Evolutionary conservation across 2,797 vertebrate species (phyloP).

Genomic region (Onychomys leucogaster): DNA sequence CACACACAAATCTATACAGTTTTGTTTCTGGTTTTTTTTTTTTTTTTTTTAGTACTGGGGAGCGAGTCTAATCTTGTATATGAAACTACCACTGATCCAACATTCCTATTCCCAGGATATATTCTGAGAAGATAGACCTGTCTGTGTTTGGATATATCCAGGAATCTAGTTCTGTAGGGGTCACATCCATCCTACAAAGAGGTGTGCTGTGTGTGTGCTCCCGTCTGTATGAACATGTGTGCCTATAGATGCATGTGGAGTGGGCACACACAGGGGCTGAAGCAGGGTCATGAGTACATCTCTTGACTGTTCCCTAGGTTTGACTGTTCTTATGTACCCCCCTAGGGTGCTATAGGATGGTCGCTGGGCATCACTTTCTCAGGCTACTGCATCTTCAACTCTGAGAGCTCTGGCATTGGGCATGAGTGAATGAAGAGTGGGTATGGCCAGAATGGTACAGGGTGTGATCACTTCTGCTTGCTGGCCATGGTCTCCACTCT

Average conservation of each 20-base stretch:
- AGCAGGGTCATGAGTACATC: neutral
- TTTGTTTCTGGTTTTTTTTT: no score
- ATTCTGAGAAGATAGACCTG: neutral
- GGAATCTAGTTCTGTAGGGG: neutral
- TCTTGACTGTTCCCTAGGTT: neutral
- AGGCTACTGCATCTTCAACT: neutral
- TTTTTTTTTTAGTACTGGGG: no score
- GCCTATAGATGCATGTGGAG: no score
- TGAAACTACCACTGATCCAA: neutral
- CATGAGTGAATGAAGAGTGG: neutral
- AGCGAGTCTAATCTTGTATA: neutral
- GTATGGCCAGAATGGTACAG: neutral
- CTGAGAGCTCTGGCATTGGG: neutral
- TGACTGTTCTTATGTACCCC: constrained; percentile 2
- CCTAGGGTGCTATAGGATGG: neutral
- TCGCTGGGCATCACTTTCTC: neutral
- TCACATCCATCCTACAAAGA: neutral
- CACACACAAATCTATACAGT: neutral
- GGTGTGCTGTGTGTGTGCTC: neutral
- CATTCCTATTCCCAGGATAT: neutral
- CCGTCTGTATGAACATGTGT: neutral
- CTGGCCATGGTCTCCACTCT: accelerated
- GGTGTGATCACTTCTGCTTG: neutral
- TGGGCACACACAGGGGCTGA: neutral
- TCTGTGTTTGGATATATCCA: neutral